These are phyloP conservation scores for Spermophilus dauricus DNA, from an alignment of 2,113 vertebrate genomes.

Conservation along the genomic window DNA sequence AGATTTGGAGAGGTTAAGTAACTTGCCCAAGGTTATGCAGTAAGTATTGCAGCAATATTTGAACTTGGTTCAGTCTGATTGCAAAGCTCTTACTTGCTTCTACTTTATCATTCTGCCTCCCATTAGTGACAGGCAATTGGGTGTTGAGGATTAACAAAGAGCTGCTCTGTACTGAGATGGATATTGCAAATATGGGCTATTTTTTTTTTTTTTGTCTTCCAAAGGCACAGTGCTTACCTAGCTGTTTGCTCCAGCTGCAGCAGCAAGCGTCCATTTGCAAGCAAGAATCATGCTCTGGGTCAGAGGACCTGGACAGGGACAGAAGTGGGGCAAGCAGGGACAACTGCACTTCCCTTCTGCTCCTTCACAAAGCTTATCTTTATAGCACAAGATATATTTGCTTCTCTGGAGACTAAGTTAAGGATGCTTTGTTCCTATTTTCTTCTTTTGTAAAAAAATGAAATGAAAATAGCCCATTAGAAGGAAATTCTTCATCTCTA, in stretches of 20 bases:
- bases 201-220: background rate
- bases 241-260: background rate
- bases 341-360: background rate
- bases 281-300: background rate
- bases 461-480: conserved; percentile 73
- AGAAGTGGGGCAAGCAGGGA: background rate
- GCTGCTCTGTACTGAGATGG: background rate
- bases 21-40: conserved; percentile 4
- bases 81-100: conserved; percentile 1
- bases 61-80: conserved; percentile 15
- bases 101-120: background rate
- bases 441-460: background rate
- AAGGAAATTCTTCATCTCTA: conserved; percentile 71
- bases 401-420: conserved; percentile 66
- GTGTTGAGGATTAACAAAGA: background rate
- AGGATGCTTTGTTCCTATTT: conserved; percentile 59
- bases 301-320: background rate
- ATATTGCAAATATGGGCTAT: background rate
- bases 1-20: background rate
- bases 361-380: conserved; percentile 68
- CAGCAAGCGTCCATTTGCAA: background rate
- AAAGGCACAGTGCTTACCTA: background rate
- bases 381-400: conserved; percentile 48
- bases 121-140: background rate
- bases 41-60: conserved; percentile 6